These are phyloP conservation scores for Ridgeia piscesae DNA, from an alignment of 1,140 invertebrate species.

Conservation along the genomic window DNA sequence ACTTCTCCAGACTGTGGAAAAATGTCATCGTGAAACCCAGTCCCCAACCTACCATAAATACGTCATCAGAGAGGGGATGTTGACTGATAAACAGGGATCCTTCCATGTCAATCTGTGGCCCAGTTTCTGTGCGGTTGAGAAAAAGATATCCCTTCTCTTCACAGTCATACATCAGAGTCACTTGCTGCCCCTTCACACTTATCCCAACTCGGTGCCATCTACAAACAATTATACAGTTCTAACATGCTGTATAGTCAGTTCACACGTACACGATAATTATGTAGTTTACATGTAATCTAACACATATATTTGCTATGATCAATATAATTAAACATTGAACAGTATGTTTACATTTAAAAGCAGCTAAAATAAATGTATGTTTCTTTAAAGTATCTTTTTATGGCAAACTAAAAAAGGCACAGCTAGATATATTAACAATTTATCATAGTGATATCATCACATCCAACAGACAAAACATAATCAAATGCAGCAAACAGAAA, in stretches of 20 bases:
- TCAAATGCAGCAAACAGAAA: background rate
- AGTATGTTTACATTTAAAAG: background rate
- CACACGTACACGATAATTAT: background rate
- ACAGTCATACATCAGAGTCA: conserved; percentile 74
- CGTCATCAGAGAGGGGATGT: conserved; percentile 67
- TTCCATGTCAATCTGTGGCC: conserved; percentile 64
- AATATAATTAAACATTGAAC: background rate
- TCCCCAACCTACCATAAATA: conserved; percentile 64
- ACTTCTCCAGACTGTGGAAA: background rate
- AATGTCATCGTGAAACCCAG: background rate
- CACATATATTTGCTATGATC: background rate
- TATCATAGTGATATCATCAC: background rate
- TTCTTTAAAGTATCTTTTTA: background rate
- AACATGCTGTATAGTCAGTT: background rate
- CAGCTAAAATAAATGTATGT: background rate
- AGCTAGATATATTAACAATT: no score
- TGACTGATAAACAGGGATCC: conserved; percentile 75
- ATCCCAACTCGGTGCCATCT: conserved; percentile 79
- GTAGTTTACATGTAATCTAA: background rate
- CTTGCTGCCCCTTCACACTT: conserved; percentile 76
- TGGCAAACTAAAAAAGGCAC: no score
- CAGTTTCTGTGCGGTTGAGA: conserved; percentile 61
- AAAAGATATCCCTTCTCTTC: conserved; percentile 63
- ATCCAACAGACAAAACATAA: background rate
- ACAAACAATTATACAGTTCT: conserved; percentile 11